A percentile compares a stretch with the other conserved stretches of the same genome.
Conservation (phyloP, 2,113 vertebrate species). For the Hippocampus comes region DNA sequence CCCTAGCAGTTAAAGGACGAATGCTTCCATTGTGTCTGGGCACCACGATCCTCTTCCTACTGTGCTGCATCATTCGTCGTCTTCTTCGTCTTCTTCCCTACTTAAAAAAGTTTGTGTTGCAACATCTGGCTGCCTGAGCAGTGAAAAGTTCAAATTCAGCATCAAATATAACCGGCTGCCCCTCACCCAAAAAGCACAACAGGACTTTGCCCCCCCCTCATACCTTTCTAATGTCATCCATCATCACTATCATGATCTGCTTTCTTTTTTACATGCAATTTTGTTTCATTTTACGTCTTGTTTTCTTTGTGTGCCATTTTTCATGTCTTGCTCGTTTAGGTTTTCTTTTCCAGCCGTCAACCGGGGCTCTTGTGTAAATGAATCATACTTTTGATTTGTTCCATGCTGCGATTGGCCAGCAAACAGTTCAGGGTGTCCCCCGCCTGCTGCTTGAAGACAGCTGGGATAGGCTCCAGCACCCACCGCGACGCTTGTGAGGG, state of each 20-base stretch:
- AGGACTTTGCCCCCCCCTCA: too few relatives aligned
- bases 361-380: too few relatives aligned
- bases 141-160: constrained; percentile 23
- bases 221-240: too few relatives aligned
- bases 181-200: too few relatives aligned
- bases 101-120: constrained; percentile 41
- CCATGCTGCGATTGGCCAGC: too few relatives aligned
- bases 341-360: neutral
- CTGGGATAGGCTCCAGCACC: too few relatives aligned
- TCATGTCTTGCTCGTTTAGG: neutral
- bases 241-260: too few relatives aligned
- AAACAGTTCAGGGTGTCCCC: too few relatives aligned
- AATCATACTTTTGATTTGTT: too few relatives aligned
- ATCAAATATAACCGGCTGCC: too few relatives aligned
- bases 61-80: constrained; percentile 38
- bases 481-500: too few relatives aligned
- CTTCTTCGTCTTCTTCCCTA: constrained; percentile 35
- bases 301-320: constrained; percentile 47
- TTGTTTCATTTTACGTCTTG: constrained; percentile 66
- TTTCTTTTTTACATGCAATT: neutral
- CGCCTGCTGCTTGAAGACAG: too few relatives aligned
- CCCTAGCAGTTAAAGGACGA: constrained; percentile 63
- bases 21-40: constrained; percentile 59
- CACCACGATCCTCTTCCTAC: constrained; percentile 27
- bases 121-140: constrained; percentile 6